Conservation (phyloP, 2,797 vertebrate species). For the Semotilus atromaculatus region DNA sequence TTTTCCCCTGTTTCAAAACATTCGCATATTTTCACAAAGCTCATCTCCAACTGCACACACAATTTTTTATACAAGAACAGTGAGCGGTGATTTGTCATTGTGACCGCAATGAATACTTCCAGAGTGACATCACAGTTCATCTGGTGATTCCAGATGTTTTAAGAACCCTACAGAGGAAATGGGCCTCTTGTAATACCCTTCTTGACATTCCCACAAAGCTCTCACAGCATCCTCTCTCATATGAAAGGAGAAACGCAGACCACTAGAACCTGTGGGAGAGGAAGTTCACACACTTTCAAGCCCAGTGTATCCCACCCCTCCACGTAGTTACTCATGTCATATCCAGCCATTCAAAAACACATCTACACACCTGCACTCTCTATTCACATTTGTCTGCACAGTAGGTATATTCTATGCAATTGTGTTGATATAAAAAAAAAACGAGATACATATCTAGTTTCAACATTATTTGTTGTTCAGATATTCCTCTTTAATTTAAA, state of each 20-base stretch:
- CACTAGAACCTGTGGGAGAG: slow-evolving; percentile 3
- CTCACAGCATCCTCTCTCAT: slow-evolving; percentile 1
- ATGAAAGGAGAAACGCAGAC: slow-evolving; percentile 5
- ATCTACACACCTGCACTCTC: background rate
- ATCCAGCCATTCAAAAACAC: slow-evolving; percentile 22
- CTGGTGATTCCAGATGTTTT: slow-evolving; percentile 44
- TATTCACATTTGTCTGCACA: background rate
- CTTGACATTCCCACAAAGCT: slow-evolving; percentile 18
- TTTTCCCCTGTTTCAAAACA: background rate
- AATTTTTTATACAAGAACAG: slow-evolving; percentile 10
- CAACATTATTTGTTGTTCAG: no score
- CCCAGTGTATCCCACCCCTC: background rate
- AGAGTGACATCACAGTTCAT: slow-evolving; percentile 37
- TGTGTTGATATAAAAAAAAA: no score
- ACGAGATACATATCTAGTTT: no score
- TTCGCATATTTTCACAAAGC: background rate
- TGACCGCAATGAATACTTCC: slow-evolving; percentile 37
- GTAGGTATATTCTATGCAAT: no score
- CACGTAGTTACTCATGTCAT: background rate
- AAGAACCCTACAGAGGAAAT: slow-evolving; percentile 32
- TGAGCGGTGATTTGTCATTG: slow-evolving; percentile 5
- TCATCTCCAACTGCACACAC: slow-evolving; percentile 5
- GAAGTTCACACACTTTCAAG: slow-evolving; percentile 35
- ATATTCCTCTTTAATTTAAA: no score
- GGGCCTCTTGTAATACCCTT: slow-evolving; percentile 32